Base-by-base conservation (phyloP, 2,888 invertebrate genomes). In the Monochamus alternatus region DNA sequence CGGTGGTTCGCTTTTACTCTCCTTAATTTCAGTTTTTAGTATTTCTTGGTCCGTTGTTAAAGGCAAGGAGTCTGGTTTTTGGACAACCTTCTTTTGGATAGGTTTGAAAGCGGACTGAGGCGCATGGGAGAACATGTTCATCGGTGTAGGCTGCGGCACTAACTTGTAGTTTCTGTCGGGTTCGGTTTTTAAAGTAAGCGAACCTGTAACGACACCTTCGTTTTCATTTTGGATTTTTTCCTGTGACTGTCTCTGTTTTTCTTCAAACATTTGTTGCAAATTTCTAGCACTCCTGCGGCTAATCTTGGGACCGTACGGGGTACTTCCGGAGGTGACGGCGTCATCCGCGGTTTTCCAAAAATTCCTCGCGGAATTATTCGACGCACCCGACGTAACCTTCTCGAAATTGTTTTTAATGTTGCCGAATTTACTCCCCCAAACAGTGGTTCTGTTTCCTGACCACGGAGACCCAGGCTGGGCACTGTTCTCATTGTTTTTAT, bases 351-450 rank as follows among this genome's bases (percentile, higher is more conserved):
- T 88, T 81, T 92, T 92, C 93, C 93, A 93, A 83, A 93, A 93
- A 59, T 90, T 91, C 79, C 91, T 90, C 4, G 92, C 92, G 0
- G 92, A 90, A 66, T 91, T 91, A 9, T 89, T 89, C 87, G 79
- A 90, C 7, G 51, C 31, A 71, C 79, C 75, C 51, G 89, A 89
- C 86, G 79, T 90, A 69, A 73, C 71, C 60, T 91, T 92, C 85
- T 97, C 96, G 86, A 97, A 97, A 0, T 93, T 91, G 52, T 94
- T 94, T 87, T 96, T 96, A 51, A 97, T 94, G 82, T 95, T 94
- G 0, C 95, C 95, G 86, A 97, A 97, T 78, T 95, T 92, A 84
- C 91, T 95, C 83, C 93, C 95, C 96, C 97, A 97, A 84, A 95
- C 94, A 10, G 84, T 79, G 51, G 78, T 73, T 32, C 73, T 78